These are phyloP conservation scores for Palloptera scutellata DNA, from an alignment of 2,888 invertebrate species.

Conservation along the genomic window DNA sequence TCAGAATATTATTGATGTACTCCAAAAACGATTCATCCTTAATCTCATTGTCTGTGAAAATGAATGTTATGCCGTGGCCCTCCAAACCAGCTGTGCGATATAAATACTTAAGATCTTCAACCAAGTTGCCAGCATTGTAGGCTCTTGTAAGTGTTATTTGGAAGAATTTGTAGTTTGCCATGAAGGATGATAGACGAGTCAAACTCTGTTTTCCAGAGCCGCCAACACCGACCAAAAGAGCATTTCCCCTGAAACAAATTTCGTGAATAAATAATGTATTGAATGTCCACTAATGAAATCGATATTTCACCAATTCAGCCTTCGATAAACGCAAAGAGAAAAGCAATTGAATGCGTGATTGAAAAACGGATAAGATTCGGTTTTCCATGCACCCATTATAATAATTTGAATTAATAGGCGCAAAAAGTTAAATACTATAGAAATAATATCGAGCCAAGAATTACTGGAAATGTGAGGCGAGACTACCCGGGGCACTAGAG, in stretches of 20 bases:
- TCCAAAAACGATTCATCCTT: slow-evolving; percentile 91
- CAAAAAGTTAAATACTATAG: too few relatives aligned
- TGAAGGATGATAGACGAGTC: slow-evolving; percentile 83
- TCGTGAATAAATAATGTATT: too few relatives aligned
- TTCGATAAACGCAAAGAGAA: too few relatives aligned
- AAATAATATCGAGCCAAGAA: too few relatives aligned
- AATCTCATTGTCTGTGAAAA: slow-evolving; percentile 92
- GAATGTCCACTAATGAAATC: too few relatives aligned
- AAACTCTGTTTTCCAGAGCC: slow-evolving; percentile 92
- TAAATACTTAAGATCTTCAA: slow-evolving; percentile 85
- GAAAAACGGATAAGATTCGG: too few relatives aligned
- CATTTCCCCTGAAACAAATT: slow-evolving; percentile 70
- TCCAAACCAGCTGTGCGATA: slow-evolving; percentile 81
- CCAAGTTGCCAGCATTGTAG: slow-evolving; percentile 81
- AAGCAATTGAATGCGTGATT: too few relatives aligned
- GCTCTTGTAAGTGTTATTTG: slow-evolving; percentile 85
- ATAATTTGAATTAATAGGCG: too few relatives aligned
- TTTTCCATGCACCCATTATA: too few relatives aligned
- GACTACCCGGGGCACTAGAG: too few relatives aligned
- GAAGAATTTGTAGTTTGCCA: slow-evolving; percentile 82
- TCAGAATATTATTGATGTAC: slow-evolving; percentile 86
- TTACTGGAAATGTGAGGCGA: too few relatives aligned
- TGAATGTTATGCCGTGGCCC: slow-evolving; percentile 81
- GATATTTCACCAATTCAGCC: too few relatives aligned
- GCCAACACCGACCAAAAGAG: slow-evolving; percentile 86